Base-by-base conservation (phyloP, 2,797 vertebrate genomes). In the Octomys mimax region DNA sequence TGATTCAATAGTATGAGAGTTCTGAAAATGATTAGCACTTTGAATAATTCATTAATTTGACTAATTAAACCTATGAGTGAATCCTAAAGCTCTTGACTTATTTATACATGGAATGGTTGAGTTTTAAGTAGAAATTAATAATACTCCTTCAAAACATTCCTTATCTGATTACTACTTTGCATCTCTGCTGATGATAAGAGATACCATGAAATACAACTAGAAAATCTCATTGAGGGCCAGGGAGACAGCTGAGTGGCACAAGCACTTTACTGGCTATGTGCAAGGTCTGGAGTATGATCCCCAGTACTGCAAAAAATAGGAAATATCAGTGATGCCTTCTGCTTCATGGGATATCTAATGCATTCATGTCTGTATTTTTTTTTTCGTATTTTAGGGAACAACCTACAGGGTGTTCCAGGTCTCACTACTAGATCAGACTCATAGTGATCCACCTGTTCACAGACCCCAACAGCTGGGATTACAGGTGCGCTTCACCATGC, bases 41-140 rank as follows among this genome's bases (percentile, higher is more conserved):
- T 85, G 64, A 81, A 89, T 94, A 92, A 93, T 70, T 95, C 46
- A 73, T 87, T 75, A 84, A 92, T 96, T 94, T 94, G 61, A 77
- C 81, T 96, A 96, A 96, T 94, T 96, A 94, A 77, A 84, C 3
- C 64, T 92, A 62, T 24, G n/a, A 92, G 81, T 94, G 93, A 92
- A 95, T 93, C 79, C n/a, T 89, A 85, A 93, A 70, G 5, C 62
- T 92, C 92, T 97, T 89, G 82, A 84, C 61, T 92, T 94, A 89
- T 83, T 92, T 95, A 80, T 92, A 92, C 77, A 92, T 93, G 39
- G 66, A 64, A 94, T 92, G 59, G 59, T 54, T 24, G 75, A 90
- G 19, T 93, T 88, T 92, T 84, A 96, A 73, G 54, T 49, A 42
- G 42, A 93, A 85, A 87, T 88, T 95, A 90, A 64, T 73, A 95